Conservation (phyloP, 2,113 vertebrate species). For the Recurvirostra avosetta region DNA sequence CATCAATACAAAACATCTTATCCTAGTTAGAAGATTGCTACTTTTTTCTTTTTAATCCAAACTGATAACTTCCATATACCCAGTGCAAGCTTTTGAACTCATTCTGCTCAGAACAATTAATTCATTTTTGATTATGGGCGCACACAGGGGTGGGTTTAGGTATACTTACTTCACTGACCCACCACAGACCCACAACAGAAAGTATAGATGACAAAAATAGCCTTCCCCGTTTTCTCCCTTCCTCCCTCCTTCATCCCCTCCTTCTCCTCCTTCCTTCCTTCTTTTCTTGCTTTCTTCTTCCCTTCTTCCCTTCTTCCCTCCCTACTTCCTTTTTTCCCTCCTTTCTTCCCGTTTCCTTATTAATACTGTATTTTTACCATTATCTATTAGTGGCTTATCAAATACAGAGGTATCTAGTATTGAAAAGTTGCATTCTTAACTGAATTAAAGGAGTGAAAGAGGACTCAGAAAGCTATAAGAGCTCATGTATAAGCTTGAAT, state of each 20-base stretch:
- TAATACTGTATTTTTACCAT: neutral
- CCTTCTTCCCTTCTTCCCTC: no score
- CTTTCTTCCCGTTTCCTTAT: neutral
- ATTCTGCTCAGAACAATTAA: neutral
- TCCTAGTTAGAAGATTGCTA: neutral
- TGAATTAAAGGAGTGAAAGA: neutral
- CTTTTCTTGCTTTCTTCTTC: neutral
- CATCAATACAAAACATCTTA: neutral
- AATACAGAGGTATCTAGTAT: neutral
- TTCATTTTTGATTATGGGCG: neutral
- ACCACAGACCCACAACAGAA: neutral
- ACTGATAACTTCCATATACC: neutral
- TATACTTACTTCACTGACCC: neutral
- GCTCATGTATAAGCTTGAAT: neutral
- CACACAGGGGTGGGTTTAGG: neutral
- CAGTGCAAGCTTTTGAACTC: neutral
- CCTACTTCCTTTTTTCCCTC: no score
- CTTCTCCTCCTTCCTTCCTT: neutral
- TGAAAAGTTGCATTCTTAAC: neutral
- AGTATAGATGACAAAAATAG: neutral
- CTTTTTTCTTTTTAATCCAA: neutral
- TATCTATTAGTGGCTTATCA: neutral
- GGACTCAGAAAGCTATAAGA: neutral
- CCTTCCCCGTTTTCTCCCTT: neutral
- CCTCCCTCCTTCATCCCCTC: neutral